Base-by-base conservation (phyloP, 2,888 invertebrate species). In the Clepsis dumicolana region DNA sequence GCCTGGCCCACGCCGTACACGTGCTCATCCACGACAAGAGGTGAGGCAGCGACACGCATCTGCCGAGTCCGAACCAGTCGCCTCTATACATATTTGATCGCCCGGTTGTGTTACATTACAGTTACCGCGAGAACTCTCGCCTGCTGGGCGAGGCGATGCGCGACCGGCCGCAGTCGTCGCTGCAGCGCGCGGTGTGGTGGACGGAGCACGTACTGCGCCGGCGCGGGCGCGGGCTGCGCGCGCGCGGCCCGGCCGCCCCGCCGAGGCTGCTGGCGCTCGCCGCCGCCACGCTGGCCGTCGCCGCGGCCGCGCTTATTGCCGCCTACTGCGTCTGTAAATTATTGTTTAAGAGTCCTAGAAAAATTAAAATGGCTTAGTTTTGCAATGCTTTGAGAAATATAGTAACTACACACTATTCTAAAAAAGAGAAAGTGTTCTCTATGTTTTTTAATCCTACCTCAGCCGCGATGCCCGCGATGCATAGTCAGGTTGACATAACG, bases 1-100 rank as follows among this genome's bases (percentile, higher is more conserved):
- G 62, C n/a, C 66, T 86, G 0, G 72, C 54, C 48, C 61, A 74
- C 4, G 72, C 80, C 16, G 80, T 87, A 14, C 54, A 74, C 8
- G 73, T 64, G 14, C 71, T 79, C 0, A 75, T 77, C 29, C 60
- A 65, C 0, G 74, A 80, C 66, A 62, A 73, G 8, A 75, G 75
- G 80, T 79, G 56, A 72, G 67, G 8, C 25, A 14, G 0, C 25
- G n/a, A n/a, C 0, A 12, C 2, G 3, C 14, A 4, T 0, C 29
- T 10, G 8, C 8, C 8, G 29, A 32, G 10, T 32, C 10, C 10
- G 4, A 32, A 32, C 8, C 1, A 8, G 29, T 32, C 29, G n/a
- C n/a, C n/a, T n/a, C n/a, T n/a, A n/a, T n/a, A n/a, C n/a, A n/a
- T n/a, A n/a, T n/a, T n/a, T n/a, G n/a, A n/a, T n/a, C n/a, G n/a